Percentiles rank a stretch among this genome's conserved stretches.
These are phyloP conservation scores for Taxidea taxus DNA, from an alignment of 2,113 vertebrate species.

Conservation along the genomic window DNA sequence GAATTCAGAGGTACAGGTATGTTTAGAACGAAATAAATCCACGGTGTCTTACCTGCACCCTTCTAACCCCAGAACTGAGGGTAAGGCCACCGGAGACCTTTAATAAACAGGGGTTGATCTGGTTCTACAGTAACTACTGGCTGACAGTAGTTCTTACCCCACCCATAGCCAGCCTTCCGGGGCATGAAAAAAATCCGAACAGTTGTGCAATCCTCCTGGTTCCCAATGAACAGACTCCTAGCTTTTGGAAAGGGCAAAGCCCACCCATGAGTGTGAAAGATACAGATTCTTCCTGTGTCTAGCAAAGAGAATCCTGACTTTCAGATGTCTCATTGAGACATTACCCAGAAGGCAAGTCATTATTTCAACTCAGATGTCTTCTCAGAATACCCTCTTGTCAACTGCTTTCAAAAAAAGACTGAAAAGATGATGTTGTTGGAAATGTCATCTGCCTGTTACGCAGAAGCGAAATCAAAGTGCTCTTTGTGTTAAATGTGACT, in stretches of 20 bases:
- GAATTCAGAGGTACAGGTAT: neutral
- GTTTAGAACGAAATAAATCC: too few species aligned
- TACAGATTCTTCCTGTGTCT: neutral
- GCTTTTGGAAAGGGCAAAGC: slow-evolving; percentile 22
- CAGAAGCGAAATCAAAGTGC: slow-evolving; percentile 11
- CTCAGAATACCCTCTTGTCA: slow-evolving; percentile 52
- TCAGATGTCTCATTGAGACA: slow-evolving; percentile 21
- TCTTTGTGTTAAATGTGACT: slow-evolving; percentile 39
- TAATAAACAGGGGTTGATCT: fast-evolving
- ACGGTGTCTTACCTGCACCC: neutral
- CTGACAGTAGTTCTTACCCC: neutral
- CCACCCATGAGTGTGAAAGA: neutral
- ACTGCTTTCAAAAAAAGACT: slow-evolving; percentile 18
- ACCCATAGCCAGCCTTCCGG: neutral
- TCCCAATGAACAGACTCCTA: neutral
- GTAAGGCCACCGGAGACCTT: neutral
- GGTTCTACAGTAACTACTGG: neutral
- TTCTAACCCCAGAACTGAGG: neutral
- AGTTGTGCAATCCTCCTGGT: neutral
- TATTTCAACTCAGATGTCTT: slow-evolving; percentile 21
- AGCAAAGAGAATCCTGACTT: neutral
- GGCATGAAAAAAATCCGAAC: neutral
- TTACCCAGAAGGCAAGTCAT: slow-evolving; percentile 34
- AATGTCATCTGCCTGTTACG: slow-evolving; percentile 42
- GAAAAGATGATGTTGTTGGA: slow-evolving; percentile 19